These are phyloP conservation scores for Alexandromys fortis DNA, from an alignment of 2,113 vertebrate genomes.

Conservation along the genomic window DNA sequence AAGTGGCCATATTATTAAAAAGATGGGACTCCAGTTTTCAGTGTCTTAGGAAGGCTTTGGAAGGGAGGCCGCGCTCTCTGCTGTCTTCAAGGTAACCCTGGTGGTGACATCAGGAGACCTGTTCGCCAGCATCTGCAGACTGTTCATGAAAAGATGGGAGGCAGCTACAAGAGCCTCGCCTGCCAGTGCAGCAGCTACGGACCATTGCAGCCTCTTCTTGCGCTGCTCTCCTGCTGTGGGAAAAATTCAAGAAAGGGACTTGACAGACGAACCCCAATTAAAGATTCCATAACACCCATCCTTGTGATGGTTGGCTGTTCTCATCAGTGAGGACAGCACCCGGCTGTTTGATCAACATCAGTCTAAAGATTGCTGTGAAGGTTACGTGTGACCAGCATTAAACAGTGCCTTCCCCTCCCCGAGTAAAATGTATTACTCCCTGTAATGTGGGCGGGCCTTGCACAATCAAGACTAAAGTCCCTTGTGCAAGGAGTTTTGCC, in stretches of 20 bases:
- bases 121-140: background rate
- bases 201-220: background rate
- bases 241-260: background rate
- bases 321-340: background rate
- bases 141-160: background rate
- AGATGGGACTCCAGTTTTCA: background rate
- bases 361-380: background rate
- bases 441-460: background rate
- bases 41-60: background rate
- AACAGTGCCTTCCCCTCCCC: background rate
- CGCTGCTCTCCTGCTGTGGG: background rate
- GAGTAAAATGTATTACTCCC: background rate
- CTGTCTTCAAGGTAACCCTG: background rate
- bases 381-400: no score
- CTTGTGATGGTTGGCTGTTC: background rate
- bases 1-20: background rate
- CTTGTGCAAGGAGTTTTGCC: background rate
- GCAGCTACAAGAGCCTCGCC: background rate
- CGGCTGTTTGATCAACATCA: background rate
- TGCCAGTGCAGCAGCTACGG: background rate
- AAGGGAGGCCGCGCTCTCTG: background rate
- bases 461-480: background rate
- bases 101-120: background rate
- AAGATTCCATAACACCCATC: background rate
- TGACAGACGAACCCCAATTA: background rate